phyloP scores from a whole-genome alignment of 1,140 invertebrate genomes.

The Drosophila mojavensis region DNA sequence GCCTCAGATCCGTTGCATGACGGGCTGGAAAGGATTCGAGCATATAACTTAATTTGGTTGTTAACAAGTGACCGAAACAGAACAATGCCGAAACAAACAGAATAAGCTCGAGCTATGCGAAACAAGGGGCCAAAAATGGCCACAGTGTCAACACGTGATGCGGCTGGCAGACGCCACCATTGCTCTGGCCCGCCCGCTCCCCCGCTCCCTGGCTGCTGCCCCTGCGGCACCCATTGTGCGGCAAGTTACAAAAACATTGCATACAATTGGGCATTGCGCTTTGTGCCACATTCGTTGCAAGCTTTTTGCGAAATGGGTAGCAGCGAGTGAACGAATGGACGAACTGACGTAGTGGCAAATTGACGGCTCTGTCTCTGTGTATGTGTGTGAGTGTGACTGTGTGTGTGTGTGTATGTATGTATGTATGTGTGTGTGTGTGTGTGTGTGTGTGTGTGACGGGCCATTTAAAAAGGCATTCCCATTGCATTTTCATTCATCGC shows the following conservation, averaged over 20 bases:
- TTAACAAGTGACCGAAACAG: slow-evolving; percentile 40
- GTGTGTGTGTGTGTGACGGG: slow-evolving; percentile 6
- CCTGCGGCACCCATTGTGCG: slow-evolving; percentile 14
- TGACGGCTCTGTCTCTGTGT: slow-evolving; percentile 15
- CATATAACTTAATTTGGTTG: slow-evolving; percentile 48
- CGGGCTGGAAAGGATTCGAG: slow-evolving; percentile 30
- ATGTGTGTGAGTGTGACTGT: neutral
- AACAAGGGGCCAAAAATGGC: slow-evolving; percentile 29
- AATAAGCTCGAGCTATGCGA: slow-evolving; percentile 17
- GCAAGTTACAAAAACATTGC: slow-evolving; percentile 55
- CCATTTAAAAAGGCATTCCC: slow-evolving; percentile 75
- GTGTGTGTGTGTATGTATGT: slow-evolving; percentile 1
- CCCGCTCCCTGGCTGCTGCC: neutral
- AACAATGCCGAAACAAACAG: slow-evolving; percentile 35
- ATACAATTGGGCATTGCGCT: slow-evolving; percentile 57
- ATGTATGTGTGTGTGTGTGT: neutral
- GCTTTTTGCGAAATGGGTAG: slow-evolving; percentile 17
- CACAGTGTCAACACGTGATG: slow-evolving; percentile 41
- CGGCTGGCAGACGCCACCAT: slow-evolving; percentile 46
- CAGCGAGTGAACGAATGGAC: slow-evolving; percentile 1
- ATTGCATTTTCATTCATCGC: slow-evolving; percentile 78
- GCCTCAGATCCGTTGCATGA: neutral
- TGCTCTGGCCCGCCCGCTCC: neutral
- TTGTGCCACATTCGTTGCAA: slow-evolving; percentile 58
- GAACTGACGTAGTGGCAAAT: slow-evolving; percentile 42